phyloP scores from a whole-genome alignment of 2,888 invertebrate species.

The Chesias legatella region DNA sequence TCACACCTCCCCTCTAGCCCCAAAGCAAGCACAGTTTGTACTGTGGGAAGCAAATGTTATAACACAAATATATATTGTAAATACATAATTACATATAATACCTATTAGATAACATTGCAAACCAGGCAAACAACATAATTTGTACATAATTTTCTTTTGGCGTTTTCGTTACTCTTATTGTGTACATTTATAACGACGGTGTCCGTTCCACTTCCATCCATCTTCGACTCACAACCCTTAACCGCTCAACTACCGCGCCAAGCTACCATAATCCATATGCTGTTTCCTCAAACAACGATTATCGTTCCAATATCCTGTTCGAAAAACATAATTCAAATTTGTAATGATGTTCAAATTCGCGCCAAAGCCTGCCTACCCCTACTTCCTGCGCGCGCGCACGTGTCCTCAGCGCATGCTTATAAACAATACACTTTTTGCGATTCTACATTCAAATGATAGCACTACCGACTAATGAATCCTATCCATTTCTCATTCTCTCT shows the following conservation, averaged over 20 bases:
- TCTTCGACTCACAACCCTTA: slow-evolving; percentile 3
- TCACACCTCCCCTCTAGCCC: too few relatives aligned
- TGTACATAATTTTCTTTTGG: too few relatives aligned
- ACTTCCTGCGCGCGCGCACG: slow-evolving; percentile 62
- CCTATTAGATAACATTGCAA: too few relatives aligned
- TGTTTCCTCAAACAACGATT: slow-evolving; percentile 56
- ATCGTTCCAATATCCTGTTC: slow-evolving; percentile 75
- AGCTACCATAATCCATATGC: slow-evolving; percentile 65
- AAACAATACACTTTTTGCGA: slow-evolving; percentile 73
- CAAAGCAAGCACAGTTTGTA: too few relatives aligned
- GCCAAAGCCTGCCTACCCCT: slow-evolving; percentile 73
- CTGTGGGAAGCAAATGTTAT: too few relatives aligned
- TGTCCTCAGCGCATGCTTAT: slow-evolving; percentile 54
- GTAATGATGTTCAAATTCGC: slow-evolving; percentile 67
- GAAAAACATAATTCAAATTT: slow-evolving; percentile 54
- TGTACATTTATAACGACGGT: too few relatives aligned
- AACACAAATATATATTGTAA: too few relatives aligned
- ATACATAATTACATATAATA: too few relatives aligned
- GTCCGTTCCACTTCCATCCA: neutral
- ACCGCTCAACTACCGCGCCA: slow-evolving; percentile 27
- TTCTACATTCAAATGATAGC: slow-evolving; percentile 69
- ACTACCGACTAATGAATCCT: slow-evolving; percentile 73
- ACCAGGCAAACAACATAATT: too few relatives aligned
- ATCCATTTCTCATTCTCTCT: slow-evolving; percentile 44
- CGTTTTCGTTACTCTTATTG: too few relatives aligned